Percentiles rank a stretch among this genome's conserved stretches.
Evolutionary conservation across 2,888 invertebrate species (phyloP).

Genomic region (Stratiomys singularior): DNA sequence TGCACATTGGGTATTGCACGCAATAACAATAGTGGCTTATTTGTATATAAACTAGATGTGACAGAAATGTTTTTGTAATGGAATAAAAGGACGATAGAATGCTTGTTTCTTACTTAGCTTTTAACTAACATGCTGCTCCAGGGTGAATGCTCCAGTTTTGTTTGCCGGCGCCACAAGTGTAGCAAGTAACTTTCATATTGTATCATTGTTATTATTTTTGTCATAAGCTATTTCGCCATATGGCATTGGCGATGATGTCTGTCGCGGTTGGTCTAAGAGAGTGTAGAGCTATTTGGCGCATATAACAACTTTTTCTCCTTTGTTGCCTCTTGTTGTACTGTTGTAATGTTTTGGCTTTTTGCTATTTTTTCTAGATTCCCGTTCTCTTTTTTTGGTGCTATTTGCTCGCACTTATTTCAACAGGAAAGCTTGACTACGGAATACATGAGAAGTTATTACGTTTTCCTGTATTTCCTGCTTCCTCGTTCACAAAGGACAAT

Average conservation of each 20-base stretch:
- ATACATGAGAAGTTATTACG: slow-evolving; percentile 35
- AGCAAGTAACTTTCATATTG: slow-evolving; percentile 50
- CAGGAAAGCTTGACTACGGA: slow-evolving; percentile 18
- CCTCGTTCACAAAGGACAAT: background rate
- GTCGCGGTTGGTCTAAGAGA: background rate
- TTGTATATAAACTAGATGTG: background rate
- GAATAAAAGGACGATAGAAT: background rate
- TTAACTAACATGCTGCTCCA: background rate
- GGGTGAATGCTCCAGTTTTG: slow-evolving; percentile 32
- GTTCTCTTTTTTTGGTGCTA: background rate
- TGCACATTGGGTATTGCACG: too few species aligned
- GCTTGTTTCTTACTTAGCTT: slow-evolving; percentile 7
- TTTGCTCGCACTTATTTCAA: background rate
- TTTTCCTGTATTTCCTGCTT: slow-evolving; percentile 28
- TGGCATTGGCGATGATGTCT: background rate
- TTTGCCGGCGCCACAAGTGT: slow-evolving; percentile 47
- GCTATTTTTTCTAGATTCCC: slow-evolving; percentile 7
- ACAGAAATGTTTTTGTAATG: background rate
- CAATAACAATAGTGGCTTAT: background rate
- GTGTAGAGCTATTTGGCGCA: background rate
- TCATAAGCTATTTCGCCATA: slow-evolving; percentile 48
- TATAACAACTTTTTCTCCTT: slow-evolving; percentile 28
- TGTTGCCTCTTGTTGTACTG: background rate
- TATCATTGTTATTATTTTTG: slow-evolving; percentile 51
- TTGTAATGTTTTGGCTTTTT: background rate